Percentiles rank a stretch among this genome's conserved stretches.
phyloP scores from a whole-genome alignment of 2,797 vertebrate genomes.

The Buceros bicornis region DNA sequence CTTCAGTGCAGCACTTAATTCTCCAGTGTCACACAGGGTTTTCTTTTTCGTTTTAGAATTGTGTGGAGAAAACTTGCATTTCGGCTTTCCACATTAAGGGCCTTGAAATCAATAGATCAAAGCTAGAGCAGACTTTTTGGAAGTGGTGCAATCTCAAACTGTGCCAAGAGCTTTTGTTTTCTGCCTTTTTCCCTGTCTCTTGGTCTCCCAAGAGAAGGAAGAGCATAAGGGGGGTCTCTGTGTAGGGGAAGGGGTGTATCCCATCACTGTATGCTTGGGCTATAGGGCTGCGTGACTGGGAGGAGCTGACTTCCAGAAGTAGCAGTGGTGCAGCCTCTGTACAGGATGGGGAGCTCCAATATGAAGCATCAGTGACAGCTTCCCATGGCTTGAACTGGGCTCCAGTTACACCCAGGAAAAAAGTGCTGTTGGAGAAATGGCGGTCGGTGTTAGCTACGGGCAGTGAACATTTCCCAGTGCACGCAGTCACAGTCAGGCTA shows the following conservation, averaged over 20 bases:
- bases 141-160: conserved; percentile 30
- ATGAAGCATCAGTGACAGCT: neutral
- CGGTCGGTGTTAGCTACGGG: neutral
- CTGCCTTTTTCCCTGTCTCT: neutral
- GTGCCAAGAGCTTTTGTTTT: conserved; percentile 57
- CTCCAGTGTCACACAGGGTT: neutral
- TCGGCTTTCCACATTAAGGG: conserved; percentile 46
- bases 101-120: conserved; percentile 57
- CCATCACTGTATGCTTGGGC: accelerated
- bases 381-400: neutral
- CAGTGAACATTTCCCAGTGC: neutral
- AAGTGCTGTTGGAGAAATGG: neutral
- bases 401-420: neutral
- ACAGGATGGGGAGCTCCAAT: neutral
- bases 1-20: neutral
- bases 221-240: neutral
- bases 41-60: neutral
- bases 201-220: conserved; percentile 10
- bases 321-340: neutral
- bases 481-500: neutral
- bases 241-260: neutral
- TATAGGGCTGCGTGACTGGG: neutral
- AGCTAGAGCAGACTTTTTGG: conserved; percentile 21
- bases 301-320: neutral
- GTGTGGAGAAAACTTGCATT: conserved; percentile 14